Conservation (phyloP, 2,888 invertebrate species). For the Dromius quadrimaculatus region DNA sequence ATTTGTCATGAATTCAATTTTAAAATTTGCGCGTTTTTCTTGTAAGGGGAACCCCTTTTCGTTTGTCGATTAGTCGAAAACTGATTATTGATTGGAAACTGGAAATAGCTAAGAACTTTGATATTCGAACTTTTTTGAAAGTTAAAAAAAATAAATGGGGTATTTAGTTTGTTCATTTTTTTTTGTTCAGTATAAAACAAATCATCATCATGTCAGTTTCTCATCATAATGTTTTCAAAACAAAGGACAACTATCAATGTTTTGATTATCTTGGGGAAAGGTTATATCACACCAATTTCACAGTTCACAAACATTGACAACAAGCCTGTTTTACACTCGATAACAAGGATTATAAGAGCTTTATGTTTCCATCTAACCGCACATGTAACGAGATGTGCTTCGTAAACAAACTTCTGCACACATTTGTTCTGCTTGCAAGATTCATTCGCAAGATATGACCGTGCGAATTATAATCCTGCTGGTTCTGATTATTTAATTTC, state of each 20-base stretch:
- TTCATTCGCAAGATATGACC: slow-evolving; percentile 9
- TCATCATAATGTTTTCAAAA: background rate
- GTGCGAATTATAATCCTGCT: slow-evolving; percentile 1
- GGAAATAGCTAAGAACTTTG: too few species aligned
- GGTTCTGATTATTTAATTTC: slow-evolving; percentile 13
- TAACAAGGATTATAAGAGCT: slow-evolving; percentile 7
- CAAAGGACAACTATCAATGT: slow-evolving; percentile 6
- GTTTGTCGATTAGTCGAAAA: too few species aligned
- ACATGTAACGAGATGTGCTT: background rate
- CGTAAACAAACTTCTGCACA: background rate
- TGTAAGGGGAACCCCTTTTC: too few species aligned
- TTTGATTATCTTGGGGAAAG: background rate
- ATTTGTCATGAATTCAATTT: too few species aligned
- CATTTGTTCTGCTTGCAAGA: background rate
- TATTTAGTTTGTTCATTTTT: too few species aligned
- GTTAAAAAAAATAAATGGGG: too few species aligned
- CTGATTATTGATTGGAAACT: too few species aligned
- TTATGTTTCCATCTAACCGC: background rate
- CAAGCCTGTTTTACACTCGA: too few species aligned
- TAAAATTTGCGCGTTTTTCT: too few species aligned
- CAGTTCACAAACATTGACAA: slow-evolving; percentile 20
- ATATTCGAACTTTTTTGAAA: too few species aligned
- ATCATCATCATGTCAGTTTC: too few species aligned
- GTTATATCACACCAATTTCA: slow-evolving; percentile 8
- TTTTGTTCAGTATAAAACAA: too few species aligned